Percentiles rank a stretch among this genome's conserved stretches.
Conservation (phyloP, 2,113 vertebrate species). For the Hylia prasina region DNA sequence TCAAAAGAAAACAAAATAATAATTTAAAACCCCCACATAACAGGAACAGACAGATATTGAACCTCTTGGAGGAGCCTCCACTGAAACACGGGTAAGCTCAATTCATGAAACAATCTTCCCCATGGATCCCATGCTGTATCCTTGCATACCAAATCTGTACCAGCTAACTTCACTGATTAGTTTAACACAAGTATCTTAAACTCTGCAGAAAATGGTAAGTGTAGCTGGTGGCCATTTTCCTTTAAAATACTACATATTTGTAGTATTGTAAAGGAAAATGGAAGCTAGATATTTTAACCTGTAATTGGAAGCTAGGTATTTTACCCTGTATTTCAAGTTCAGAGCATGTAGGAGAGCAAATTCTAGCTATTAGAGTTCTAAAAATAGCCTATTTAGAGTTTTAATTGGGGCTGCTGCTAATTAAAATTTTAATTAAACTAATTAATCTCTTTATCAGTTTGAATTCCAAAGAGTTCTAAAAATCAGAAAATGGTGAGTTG, state of each 20-base stretch:
- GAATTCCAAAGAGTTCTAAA: neutral
- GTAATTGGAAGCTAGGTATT: neutral
- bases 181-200: neutral
- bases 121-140: accelerated
- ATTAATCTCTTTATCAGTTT: neutral
- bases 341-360: neutral
- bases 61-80: neutral
- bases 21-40: accelerated
- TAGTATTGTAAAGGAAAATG: no score
- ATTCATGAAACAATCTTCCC: neutral
- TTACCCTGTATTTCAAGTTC: neutral
- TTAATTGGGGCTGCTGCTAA: neutral
- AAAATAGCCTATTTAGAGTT: neutral
- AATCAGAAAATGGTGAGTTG: neutral
- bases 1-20: neutral
- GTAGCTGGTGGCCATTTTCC: neutral
- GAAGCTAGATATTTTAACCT: neutral
- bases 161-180: neutral
- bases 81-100: neutral
- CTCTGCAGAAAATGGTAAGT: neutral
- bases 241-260: neutral
- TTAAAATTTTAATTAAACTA: neutral
- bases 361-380: neutral
- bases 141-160: neutral
- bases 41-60: neutral